phyloP scores from a whole-genome alignment of 2,797 vertebrate species.

The Notoglanidium macrostoma region DNA sequence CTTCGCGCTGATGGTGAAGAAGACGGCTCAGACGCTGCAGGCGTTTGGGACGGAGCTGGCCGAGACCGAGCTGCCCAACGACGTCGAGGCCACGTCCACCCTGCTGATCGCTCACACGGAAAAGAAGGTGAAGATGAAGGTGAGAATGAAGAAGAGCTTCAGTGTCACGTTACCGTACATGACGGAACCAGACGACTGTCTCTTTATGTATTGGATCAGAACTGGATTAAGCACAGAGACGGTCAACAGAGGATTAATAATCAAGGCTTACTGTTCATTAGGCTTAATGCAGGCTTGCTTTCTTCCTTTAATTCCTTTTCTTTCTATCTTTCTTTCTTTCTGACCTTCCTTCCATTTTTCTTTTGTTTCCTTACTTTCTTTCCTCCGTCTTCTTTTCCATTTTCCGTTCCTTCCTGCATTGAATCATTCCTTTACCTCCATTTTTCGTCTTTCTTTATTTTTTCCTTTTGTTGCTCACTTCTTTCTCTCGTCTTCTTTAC shows the following conservation, averaged over 20 bases:
- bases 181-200: background rate
- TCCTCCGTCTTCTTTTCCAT: too few species aligned
- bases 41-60: slow-evolving; percentile 93
- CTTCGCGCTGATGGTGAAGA: slow-evolving; percentile 95
- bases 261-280: background rate
- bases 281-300: background rate
- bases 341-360: too few species aligned
- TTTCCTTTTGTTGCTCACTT: background rate
- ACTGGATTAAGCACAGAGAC: background rate
- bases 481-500: background rate
- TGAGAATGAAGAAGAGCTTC: slow-evolving; percentile 56
- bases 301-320: too few species aligned
- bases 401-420: background rate
- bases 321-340: background rate
- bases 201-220: background rate
- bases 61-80: slow-evolving; percentile 93
- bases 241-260: background rate
- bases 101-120: slow-evolving; percentile 84
- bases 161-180: background rate
- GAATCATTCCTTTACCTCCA: background rate
- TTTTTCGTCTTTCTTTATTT: background rate
- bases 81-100: slow-evolving; percentile 83
- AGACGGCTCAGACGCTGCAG: slow-evolving; percentile 91
- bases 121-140: slow-evolving; percentile 92
- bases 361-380: background rate